phyloP scores from a whole-genome alignment of 2,113 vertebrate genomes.

The Melanerpes formicivorus region DNA sequence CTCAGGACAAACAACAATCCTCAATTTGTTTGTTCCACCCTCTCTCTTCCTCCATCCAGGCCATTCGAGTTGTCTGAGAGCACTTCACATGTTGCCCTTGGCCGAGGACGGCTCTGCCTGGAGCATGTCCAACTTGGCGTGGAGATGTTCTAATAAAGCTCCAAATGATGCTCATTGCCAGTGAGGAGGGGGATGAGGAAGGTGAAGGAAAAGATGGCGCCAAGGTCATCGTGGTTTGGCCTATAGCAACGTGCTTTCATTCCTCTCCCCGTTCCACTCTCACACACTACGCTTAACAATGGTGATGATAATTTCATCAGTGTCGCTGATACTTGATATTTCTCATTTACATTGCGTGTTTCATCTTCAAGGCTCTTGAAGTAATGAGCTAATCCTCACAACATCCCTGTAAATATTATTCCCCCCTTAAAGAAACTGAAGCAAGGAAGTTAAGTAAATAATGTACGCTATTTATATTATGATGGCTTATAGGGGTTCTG shows the following conservation, averaged over 20 bases:
- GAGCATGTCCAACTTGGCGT: conserved; percentile 71
- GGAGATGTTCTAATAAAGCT: conserved; percentile 69
- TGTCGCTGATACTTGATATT: conserved; percentile 64
- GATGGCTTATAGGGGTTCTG: conserved; percentile 60
- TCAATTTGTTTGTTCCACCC: conserved; percentile 13
- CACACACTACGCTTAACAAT: conserved; percentile 40
- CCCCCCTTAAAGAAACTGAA: conserved; percentile 67
- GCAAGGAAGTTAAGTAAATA: conserved; percentile 68
- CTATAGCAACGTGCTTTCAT: background rate
- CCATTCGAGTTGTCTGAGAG: conserved; percentile 63
- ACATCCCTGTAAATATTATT: conserved; percentile 71
- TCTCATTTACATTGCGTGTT: conserved; percentile 67
- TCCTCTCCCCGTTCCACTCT: conserved; percentile 31
- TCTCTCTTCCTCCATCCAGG: conserved; percentile 35
- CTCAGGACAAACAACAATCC: conserved; percentile 33
- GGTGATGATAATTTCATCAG: conserved; percentile 69
- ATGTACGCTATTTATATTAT: conserved; percentile 64
- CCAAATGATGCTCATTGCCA: conserved; percentile 67
- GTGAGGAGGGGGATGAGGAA: conserved; percentile 65
- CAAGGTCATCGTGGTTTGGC: conserved; percentile 49
- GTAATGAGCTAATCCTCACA: conserved; percentile 72
- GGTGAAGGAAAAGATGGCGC: conserved; percentile 59
- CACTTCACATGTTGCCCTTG: conserved; percentile 74
- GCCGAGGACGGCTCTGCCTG: conserved; percentile 71
- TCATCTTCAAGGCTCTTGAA: conserved; percentile 71